Evolutionary conservation across 2,797 vertebrate genomes (phyloP), one percentile per base, ranked within the genome.

Genomic region (Labroides dimidiatus): DNA sequence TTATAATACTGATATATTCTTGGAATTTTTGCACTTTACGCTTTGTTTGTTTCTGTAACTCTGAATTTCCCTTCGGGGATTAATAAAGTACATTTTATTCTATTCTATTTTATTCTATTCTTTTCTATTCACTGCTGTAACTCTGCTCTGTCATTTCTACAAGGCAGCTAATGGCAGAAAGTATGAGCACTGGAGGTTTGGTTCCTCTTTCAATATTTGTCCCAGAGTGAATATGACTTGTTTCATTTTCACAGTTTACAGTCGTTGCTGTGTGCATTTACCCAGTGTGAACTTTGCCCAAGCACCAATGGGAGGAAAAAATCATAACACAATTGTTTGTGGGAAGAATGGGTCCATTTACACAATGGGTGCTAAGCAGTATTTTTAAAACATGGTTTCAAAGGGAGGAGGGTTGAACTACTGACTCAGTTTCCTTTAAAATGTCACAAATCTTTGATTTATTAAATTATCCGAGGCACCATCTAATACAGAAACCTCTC

Each of bases 261-360:
- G 10, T 17, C 20, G 4, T 48, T 2, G n/a, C 23, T 21, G 21
- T 42, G 23, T 37, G n/a, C 49, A 19, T 76, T 71, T 63, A 30
- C 37, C 53, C 39, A 15, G 4, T 3, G 27, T 69, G 66, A 87
- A 59, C 67, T 70, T 78, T 80, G 50, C 55, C 48, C 64, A 66
- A 49, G 67, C 57, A 69, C 52, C 37, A 45, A 55, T 57, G 72
- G 45, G 50, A 44, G 42, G 24, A 51, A 67, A 70, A 70, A 68
- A 53, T 37, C n/a, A 17, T 1, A 11, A 36, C 77, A 91, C 90
- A 92, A 91, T 92, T 90, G 90, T 92, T 84, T 78, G 73, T 51
- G 44, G 72, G 49, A 86, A 87, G 89, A 92, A 92, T 91, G 78
- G 84, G 27, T 53, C 27, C 56, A 64, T 79, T 77, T 63, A 84